Evolutionary conservation across 2,113 vertebrate species (phyloP), one percentile per base, ranked within the genome.

Genomic region (Cygnus buccinator): DNA sequence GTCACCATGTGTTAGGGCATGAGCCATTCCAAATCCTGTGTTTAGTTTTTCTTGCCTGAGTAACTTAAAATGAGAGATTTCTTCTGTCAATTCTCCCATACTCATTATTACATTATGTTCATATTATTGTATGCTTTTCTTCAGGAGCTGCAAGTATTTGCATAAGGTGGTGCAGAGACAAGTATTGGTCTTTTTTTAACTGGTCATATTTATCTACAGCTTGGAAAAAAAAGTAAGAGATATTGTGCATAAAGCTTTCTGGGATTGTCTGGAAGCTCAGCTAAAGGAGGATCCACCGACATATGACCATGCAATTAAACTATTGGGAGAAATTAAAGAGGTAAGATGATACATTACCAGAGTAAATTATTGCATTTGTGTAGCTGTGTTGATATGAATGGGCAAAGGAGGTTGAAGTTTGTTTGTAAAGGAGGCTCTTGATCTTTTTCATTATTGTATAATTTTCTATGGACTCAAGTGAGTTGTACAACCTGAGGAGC

Each of bases 221-320:
- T 98, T 99, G 95, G 98, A 99, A 97, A 99, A 98, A 95, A 98
- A 92, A 95, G 98, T 99, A 29, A 99, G 99, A 94, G 99, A 99
- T 54, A 99, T 99, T 68, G 98, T 99, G 93, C 99, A 99, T 97
- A 99, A 99, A 97, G 99, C 98, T 85, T 99, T 99, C 97, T 99
- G 99, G 99, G 99, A 99, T 91, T 98, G 98, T 94, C 97, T 99
- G 97, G 99, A 99, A 96, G 94, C 97, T 61, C 99, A 99, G 95
- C 85, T 99, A 70, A 98, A 97, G 85, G 98, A 99, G 93, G 98
- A 99, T 9, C 99, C 99, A 8, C 99, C 99, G 0, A 97, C 92
- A 4, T 97, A 98, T 12, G 93, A 98, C 89, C 98, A 98, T 58
- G 98, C 98, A 87, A 98, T 98, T 96, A 98, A 97, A 80, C 98